Evolutionary conservation across 2,797 vertebrate genomes (phyloP).

Genomic region (Bufotes viridis): DNA sequence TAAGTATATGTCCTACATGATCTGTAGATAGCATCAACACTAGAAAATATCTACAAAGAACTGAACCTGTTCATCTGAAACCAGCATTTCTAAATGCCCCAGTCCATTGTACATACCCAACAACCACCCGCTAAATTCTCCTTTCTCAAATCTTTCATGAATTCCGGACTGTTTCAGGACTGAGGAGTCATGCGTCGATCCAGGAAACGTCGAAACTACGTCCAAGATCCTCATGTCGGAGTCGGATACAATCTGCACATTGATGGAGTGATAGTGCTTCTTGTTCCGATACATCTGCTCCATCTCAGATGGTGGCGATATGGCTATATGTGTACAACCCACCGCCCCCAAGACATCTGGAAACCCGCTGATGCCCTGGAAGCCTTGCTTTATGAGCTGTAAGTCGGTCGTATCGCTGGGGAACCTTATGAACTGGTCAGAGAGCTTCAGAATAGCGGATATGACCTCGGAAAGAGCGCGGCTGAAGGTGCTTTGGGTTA

Average conservation of each 20-base stretch:
- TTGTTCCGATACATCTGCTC: slow-evolving; percentile 48
- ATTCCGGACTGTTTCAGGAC: slow-evolving; percentile 33
- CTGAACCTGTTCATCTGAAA: neutral
- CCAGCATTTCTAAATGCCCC: too few species aligned
- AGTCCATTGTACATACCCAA: slow-evolving; percentile 16
- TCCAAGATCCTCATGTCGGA: slow-evolving; percentile 48
- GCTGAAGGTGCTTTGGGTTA: slow-evolving; percentile 46
- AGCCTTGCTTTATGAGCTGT: slow-evolving; percentile 23
- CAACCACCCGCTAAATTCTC: slow-evolving; percentile 36
- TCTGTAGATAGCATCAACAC: neutral
- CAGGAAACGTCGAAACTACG: slow-evolving; percentile 38
- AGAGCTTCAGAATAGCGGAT: slow-evolving; percentile 34
- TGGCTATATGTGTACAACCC: slow-evolving; percentile 45
- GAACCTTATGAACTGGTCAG: slow-evolving; percentile 42
- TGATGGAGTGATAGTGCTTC: slow-evolving; percentile 51
- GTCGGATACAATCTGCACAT: slow-evolving; percentile 37
- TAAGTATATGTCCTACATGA: neutral
- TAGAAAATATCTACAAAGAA: neutral
- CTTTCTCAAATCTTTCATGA: slow-evolving; percentile 42
- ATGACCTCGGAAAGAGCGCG: slow-evolving; percentile 47
- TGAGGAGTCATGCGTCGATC: slow-evolving; percentile 38
- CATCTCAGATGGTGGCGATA: slow-evolving; percentile 50
- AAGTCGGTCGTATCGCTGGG: neutral
- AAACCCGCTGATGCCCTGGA: slow-evolving; percentile 27
- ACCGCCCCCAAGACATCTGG: slow-evolving; percentile 30